Conservation (phyloP, 2,888 invertebrate species). For the Mamestra brassicae region DNA sequence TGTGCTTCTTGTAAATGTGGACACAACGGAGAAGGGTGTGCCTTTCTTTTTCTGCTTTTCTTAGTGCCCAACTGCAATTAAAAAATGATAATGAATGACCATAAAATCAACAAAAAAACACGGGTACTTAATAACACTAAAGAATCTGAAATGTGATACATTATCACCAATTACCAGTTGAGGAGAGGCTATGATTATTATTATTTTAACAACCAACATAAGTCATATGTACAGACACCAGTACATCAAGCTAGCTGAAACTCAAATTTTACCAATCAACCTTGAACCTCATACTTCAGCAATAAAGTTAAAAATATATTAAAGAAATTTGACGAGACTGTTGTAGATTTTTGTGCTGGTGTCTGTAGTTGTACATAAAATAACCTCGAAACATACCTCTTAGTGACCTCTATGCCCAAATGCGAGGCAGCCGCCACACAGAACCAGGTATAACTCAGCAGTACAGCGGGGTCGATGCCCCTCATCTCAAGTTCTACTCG, state of each 20-base stretch:
- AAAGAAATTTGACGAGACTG: too few species aligned
- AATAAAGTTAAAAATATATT: too few species aligned
- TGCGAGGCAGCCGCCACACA: constrained; percentile 95
- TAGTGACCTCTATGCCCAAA: constrained; percentile 94
- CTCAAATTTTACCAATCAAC: too few species aligned
- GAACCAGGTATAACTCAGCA: constrained; percentile 97
- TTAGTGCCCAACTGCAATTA: constrained; percentile 93
- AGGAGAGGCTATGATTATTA: background rate
- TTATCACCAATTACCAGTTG: background rate
- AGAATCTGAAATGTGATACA: background rate
- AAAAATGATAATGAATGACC: background rate
- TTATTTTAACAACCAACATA: background rate
- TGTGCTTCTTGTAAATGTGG: constrained; percentile 97
- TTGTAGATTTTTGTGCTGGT: too few species aligned
- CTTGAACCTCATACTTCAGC: too few species aligned
- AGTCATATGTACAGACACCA: too few species aligned
- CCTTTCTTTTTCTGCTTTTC: constrained; percentile 94
- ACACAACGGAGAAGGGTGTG: constrained; percentile 96
- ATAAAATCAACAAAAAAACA: background rate
- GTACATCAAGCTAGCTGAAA: too few species aligned
- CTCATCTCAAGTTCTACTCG: constrained; percentile 96
- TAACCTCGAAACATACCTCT: constrained; percentile 89
- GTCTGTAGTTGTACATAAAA: background rate
- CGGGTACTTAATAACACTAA: background rate
- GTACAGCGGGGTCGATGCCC: constrained; percentile 96